Evolutionary conservation across 23 tunicate genomes (phyloP), one percentile per base, ranked within the genome.

Genomic region (Ascidia mentula): DNA sequence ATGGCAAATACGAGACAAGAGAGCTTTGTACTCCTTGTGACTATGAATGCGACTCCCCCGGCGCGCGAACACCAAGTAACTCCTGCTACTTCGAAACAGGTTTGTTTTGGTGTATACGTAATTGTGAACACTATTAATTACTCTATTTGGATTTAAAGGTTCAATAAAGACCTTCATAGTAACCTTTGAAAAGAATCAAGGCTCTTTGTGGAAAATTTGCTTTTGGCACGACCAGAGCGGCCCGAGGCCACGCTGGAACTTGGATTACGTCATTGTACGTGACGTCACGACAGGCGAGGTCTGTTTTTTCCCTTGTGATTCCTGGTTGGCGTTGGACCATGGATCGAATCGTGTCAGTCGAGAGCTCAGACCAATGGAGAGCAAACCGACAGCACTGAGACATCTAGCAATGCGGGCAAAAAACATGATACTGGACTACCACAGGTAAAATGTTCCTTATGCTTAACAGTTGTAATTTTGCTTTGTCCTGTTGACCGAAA

Each of bases 1-100:
- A 86, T 12, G 97, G 97, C 15, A 81, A 86, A 80, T 91, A 91
- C 60, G 97, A 91, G 72, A 87, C 89, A 5, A 71, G 97, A 32
- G 97, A 91, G 46, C 71, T 91, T 61, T 37, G 84, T 0, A 18
- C 90, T n/a, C 97, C 96, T 31, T 32, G 80, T 12, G 65, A 60
- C 69, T 36, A 17, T 26, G 78, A 76, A 13, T 6, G 28, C 22
- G 38, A 35, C 18, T 53, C 65, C 12, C 65, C 65, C 22, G 24
- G 24, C 24, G 22, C 24, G 24, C 65, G 65, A 9, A 20, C 65
- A 20, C 65, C 65, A 9, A 53, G 28, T 15, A 59, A 73, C 30
- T 40, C 59, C 0, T 85, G 89, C 30, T 69, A 77, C 6, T 85
- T 85, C 71, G 82, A 85, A 40, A 85, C 89, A 17, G 89, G 89